These are phyloP conservation scores for Leucozona laternaria DNA, from an alignment of 2,888 invertebrate species.

Conservation along the genomic window DNA sequence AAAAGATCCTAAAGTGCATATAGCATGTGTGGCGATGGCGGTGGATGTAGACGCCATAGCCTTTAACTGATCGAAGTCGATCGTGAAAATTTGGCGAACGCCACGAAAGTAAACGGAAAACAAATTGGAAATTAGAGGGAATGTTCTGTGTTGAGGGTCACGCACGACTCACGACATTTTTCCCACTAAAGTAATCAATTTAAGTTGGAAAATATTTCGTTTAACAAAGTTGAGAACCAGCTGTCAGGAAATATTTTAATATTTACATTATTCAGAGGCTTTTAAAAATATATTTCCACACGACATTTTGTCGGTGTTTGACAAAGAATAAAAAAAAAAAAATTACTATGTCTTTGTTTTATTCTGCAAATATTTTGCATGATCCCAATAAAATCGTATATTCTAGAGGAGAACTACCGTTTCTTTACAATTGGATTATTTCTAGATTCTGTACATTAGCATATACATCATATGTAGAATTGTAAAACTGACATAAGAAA, in stretches of 20 bases:
- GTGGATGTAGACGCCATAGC: slow-evolving; percentile 38
- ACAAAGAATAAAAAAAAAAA: slow-evolving; percentile 3
- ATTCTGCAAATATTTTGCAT: slow-evolving; percentile 19
- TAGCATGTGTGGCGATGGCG: background rate
- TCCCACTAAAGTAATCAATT: slow-evolving; percentile 45
- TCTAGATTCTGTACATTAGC: too few species aligned
- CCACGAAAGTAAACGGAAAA: slow-evolving; percentile 23
- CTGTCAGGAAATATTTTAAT: slow-evolving; percentile 26
- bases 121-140: background rate
- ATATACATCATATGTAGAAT: too few species aligned
- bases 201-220: slow-evolving; percentile 2
- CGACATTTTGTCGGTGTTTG: background rate
- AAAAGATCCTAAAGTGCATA: slow-evolving; percentile 54
- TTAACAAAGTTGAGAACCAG: background rate
- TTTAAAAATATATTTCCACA: background rate
- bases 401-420: background rate
- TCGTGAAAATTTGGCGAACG: slow-evolving; percentile 43
- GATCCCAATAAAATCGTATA: background rate
- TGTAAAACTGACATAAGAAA: too few species aligned
- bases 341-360: slow-evolving; percentile 24
- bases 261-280: background rate
- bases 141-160: slow-evolving; percentile 47
- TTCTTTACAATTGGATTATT: too few species aligned
- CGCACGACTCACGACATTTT: slow-evolving; percentile 41
- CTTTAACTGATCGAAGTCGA: slow-evolving; percentile 32